Conservation (phyloP, 2,888 invertebrate species). For the Plagodis pulveraria region DNA sequence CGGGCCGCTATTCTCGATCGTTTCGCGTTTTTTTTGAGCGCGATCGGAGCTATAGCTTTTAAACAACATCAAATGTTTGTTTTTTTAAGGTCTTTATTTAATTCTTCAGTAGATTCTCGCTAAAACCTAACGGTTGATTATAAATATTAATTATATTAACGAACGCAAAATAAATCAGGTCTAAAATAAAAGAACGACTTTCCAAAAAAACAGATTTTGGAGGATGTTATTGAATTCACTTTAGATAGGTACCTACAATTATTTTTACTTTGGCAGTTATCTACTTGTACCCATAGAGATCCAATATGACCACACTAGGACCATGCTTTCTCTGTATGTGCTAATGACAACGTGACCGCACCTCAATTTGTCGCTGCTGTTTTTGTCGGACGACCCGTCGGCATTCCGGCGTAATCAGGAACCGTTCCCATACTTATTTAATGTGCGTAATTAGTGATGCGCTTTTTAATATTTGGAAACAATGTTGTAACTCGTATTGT, state of each 20-base stretch:
- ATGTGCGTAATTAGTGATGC: constrained; percentile 15
- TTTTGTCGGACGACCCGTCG: constrained; percentile 59
- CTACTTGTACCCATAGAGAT: neutral
- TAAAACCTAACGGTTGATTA: no score
- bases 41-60: no score
- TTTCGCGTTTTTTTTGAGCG: no score
- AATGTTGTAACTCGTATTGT: constrained; percentile 1
- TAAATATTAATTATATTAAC: no score
- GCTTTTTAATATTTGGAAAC: constrained; percentile 21
- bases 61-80: no score
- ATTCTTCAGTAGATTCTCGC: no score
- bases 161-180: no score
- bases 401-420: constrained; percentile 61
- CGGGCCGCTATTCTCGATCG: no score
- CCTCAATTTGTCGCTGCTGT: constrained; percentile 67
- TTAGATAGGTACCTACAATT: neutral
- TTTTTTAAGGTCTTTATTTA: no score
- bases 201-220: no score
- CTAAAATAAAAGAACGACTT: no score
- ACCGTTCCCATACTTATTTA: constrained; percentile 51
- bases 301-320: constrained; percentile 33
- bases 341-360: constrained; percentile 52
- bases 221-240: no score
- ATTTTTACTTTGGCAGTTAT: neutral
- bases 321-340: constrained; percentile 57